Evolutionary conservation across 2,113 vertebrate genomes (phyloP), one percentile per base, ranked within the genome.

Genomic region (human): DNA sequence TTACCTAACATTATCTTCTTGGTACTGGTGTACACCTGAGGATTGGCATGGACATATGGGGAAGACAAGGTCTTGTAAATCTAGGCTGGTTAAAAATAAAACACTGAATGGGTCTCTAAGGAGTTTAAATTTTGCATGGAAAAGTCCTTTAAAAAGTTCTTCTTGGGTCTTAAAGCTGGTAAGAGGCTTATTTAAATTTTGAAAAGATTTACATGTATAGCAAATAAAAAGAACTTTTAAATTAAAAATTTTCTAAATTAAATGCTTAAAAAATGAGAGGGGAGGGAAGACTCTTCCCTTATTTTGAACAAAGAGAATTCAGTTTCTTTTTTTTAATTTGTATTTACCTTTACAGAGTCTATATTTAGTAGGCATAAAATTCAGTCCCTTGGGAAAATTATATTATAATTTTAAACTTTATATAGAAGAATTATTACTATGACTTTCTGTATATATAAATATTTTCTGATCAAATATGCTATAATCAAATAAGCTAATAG

Each of bases 41-140:
- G 38, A 90, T 0, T n/a, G 22, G 9, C 23, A 40, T 57, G 40
- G 14, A 55, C 12, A 45, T 3, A 78, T 0, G 3, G 16, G 20
- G 3, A 59, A 9, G 32, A 7, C 9, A 90, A 78, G 32, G 25
- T 23, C 23, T 23, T 32, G 12, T 73, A 45, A 45, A 59, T 40
- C 20, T n/a, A 70, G 25, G 48, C 25, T 48, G 20, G 25, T 70
- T 13, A 27, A n/a, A 82, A 43, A 3, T 12, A 30, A 30, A 89
- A 4, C 35, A 12, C 2, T 5, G 38, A 50, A 25, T 32, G 8
- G 12, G 1, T 59, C 2, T 2, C 64, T 40, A 27, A 3, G 11
- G 22, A 48, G 3, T 79, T 38, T 22, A 73, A 38, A 73, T 12
- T 35, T 68, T 13, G 16, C 35, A 68, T 8, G 6, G 1, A 68